Evolutionary conservation across 2,797 vertebrate species (phyloP), one percentile per base, ranked within the genome.

Genomic region (Chaetodon trifasciatus): DNA sequence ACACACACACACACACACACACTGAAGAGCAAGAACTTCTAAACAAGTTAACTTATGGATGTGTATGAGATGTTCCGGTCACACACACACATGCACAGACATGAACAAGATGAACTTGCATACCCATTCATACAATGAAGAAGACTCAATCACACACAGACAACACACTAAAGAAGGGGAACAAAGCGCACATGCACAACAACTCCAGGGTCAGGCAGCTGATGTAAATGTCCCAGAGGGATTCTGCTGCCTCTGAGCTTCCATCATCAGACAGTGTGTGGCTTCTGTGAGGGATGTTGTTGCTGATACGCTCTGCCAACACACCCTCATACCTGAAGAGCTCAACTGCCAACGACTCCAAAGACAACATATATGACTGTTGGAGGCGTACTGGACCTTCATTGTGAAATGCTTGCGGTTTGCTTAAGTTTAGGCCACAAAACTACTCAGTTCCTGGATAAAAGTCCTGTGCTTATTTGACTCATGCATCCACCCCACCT

Each of bases 41-140:
- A 78, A 76, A 83, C 63, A 86, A 89, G 67, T 61, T 75, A 37
- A 88, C 72, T 83, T 86, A 32, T 67, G 24, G 9, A 52, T 70
- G 47, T 74, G 61, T 46, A 61, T 6, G n/a, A 65, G 63, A 70
- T 46, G 49, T 70, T 39, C 12, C 6, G 19, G 46, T 52, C 66
- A 46, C 39, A 57, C 39, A 47, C 24, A 64, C 13, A 11, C 37
- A n/a, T 32, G 58, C 37, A 77, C 39, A 23, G 37, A 15, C 11
- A 35, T 21, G 71, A 53, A 66, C 42, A 28, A 28, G 47, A 75
- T 44, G 9, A 52, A 80, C 28, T 39, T 49, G 6, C 37, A 10
- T 28, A 17, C 1, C 15, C 16, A 55, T 37, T 75, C 35, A 39
- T 12, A 62, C 40, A 49, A 46, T 15, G 40, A 23, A 39, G 44